Evolutionary conservation across 1,140 invertebrate species (phyloP).

Genomic region (Matsumurasca onukii): DNA sequence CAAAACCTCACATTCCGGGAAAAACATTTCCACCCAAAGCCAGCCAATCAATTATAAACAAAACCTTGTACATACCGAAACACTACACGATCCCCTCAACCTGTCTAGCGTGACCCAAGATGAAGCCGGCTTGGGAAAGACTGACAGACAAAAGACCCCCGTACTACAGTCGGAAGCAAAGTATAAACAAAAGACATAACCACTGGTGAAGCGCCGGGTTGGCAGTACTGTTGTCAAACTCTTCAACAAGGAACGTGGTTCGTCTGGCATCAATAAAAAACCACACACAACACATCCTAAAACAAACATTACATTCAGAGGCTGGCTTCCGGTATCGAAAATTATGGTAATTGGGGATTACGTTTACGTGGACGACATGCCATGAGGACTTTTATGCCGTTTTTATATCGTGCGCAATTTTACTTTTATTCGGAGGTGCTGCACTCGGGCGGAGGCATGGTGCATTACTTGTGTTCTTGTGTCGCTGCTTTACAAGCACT

Average conservation of each 20-base stretch:
- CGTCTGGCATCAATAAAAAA: conserved; percentile 29
- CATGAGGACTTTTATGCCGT: not conserved
- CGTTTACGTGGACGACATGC: conserved; percentile 16
- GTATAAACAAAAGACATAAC: conserved; percentile 30
- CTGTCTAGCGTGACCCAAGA: no score
- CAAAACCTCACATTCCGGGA: no score
- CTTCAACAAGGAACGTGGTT: not conserved
- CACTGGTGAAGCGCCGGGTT: not conserved
- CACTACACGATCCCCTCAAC: no score
- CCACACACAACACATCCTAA: conserved; percentile 16
- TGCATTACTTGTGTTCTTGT: not conserved
- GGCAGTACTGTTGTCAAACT: conserved; percentile 17
- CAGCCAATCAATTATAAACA: no score
- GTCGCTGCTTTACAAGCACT: not conserved
- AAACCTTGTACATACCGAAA: no score
- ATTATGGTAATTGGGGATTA: conserved; percentile 26
- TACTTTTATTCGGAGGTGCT: not conserved
- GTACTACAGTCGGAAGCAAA: no score
- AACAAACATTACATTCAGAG: no score
- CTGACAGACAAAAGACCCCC: not conserved
- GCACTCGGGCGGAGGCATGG: not conserved
- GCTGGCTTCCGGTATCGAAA: conserved; percentile 28
- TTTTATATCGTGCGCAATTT: conserved; percentile 17
- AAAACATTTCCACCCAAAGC: no score
- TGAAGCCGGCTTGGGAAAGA: not conserved